phyloP scores from a whole-genome alignment of 53 echinoderm and acorn worm species.

The Paracentrotus lividus region DNA sequence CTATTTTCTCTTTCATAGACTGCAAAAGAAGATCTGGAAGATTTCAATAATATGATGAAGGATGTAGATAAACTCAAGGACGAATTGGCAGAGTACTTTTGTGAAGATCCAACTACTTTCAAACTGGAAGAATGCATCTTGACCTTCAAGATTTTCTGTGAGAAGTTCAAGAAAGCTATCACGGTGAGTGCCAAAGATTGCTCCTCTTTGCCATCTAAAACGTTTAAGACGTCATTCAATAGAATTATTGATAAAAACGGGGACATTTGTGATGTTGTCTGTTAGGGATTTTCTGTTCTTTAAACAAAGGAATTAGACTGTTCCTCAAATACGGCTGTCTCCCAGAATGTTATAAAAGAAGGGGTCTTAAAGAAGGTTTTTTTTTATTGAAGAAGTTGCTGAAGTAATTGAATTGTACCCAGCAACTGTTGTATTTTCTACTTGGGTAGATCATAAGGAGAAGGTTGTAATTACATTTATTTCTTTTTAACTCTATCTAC shows the following conservation, averaged over 20 bases:
- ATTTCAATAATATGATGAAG: conserved; percentile 80
- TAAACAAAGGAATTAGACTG: too few relatives aligned
- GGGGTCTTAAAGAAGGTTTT: too few relatives aligned
- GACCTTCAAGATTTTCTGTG: conserved; percentile 94
- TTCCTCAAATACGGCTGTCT: too few relatives aligned
- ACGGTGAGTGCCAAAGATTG: conserved; percentile 66
- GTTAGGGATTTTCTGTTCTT: too few relatives aligned
- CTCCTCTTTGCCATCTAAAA: neutral
- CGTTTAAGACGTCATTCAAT: neutral
- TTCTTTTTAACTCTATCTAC: conserved; percentile 13
- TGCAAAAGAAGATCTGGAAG: conserved; percentile 82
- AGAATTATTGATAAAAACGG: too few relatives aligned
- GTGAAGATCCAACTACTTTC: conserved; percentile 89
- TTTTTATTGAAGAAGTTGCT: too few relatives aligned
- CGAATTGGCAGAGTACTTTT: conserved; percentile 93
- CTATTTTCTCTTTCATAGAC: conserved; percentile 58
- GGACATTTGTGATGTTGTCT: too few relatives aligned
- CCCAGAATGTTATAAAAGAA: too few relatives aligned
- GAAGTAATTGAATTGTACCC: too few relatives aligned
- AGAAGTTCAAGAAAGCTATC: conserved; percentile 94
- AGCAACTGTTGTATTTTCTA: neutral
- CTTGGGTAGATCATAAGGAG: neutral
- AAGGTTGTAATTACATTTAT: neutral
- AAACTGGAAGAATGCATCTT: conserved; percentile 93
- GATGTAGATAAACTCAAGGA: conserved; percentile 80